Conservation (phyloP, 2,888 invertebrate genomes). For the Rhopalosiphum nymphaeae region DNA sequence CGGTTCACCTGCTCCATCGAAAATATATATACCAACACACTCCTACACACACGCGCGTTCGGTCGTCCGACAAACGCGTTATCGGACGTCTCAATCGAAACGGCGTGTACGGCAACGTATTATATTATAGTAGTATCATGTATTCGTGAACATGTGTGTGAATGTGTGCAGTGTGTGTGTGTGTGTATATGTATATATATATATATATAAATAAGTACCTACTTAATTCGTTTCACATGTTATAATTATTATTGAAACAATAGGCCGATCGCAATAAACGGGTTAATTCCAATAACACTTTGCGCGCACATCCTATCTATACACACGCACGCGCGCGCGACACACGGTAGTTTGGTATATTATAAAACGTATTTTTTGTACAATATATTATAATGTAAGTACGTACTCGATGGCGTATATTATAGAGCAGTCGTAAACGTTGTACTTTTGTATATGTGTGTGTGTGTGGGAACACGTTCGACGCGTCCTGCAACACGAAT, state of each 20-base stretch:
- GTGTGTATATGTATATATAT: background rate
- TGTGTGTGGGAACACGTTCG: slow-evolving; percentile 4
- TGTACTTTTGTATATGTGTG: background rate
- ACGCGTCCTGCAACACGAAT: slow-evolving; percentile 18
- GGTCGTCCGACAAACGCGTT: slow-evolving; percentile 52
- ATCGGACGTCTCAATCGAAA: slow-evolving; percentile 65
- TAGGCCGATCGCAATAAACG: slow-evolving; percentile 40
- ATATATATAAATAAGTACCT: background rate
- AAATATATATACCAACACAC: slow-evolving; percentile 20
- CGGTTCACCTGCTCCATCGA: slow-evolving; percentile 59
- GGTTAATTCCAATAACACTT: slow-evolving; percentile 44
- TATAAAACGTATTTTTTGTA: slow-evolving; percentile 1
- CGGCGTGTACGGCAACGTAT: background rate
- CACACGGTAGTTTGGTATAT: background rate
- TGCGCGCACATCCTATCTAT: background rate
- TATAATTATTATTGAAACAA: slow-evolving; percentile 52
- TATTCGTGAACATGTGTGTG: background rate
- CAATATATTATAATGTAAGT: background rate
- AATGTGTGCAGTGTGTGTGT: background rate
- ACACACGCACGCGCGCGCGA: background rate
- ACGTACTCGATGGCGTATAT: background rate
- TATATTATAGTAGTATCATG: background rate
- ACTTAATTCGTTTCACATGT: slow-evolving; percentile 59
- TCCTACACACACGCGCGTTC: slow-evolving; percentile 6
- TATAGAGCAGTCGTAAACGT: slow-evolving; percentile 3